Percentiles rank a stretch among this genome's conserved stretches.
Conservation (phyloP, 2,113 vertebrate species). For the Leptobrachium leishanense region DNA sequence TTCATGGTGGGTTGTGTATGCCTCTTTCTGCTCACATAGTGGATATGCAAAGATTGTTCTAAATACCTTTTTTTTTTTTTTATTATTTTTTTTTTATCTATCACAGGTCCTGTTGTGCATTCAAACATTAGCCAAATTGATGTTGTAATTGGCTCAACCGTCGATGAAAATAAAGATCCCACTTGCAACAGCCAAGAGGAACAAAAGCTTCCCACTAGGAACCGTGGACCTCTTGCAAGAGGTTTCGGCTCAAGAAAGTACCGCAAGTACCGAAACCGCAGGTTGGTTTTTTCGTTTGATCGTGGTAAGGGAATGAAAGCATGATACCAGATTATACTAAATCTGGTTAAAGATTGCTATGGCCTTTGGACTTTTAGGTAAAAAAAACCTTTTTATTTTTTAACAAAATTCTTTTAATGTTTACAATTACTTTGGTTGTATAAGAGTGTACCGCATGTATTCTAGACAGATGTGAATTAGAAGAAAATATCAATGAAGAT, state of each 20-base stretch:
- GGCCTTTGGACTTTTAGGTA: too few species aligned
- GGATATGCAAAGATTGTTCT: not conserved
- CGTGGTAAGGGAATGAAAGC: too few species aligned
- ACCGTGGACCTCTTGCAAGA: slow-evolving; percentile 86
- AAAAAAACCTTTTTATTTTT: too few species aligned
- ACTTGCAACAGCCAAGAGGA: slow-evolving; percentile 75
- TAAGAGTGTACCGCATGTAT: too few species aligned
- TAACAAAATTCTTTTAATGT: too few species aligned
- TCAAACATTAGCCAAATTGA: slow-evolving; percentile 56
- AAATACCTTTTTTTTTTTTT: too few species aligned
- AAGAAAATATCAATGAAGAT: too few species aligned
- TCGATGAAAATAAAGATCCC: slow-evolving; percentile 84
- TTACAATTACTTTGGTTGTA: too few species aligned
- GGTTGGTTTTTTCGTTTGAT: slow-evolving; percentile 59
- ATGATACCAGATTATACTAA: too few species aligned
- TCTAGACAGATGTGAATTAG: too few species aligned
- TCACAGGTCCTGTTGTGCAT: slow-evolving; percentile 56
- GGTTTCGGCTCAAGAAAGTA: slow-evolving; percentile 92
- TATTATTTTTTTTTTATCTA: too few species aligned
- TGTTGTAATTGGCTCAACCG: slow-evolving; percentile 78
- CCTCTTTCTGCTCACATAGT: not conserved
- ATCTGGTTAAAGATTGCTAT: too few species aligned
- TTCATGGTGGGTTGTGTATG: slow-evolving; percentile 1
- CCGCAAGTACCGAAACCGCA: slow-evolving; percentile 82
- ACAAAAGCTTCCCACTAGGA: slow-evolving; percentile 65